phyloP scores from a whole-genome alignment of 2,797 vertebrate species.

The Morelia viridis region DNA sequence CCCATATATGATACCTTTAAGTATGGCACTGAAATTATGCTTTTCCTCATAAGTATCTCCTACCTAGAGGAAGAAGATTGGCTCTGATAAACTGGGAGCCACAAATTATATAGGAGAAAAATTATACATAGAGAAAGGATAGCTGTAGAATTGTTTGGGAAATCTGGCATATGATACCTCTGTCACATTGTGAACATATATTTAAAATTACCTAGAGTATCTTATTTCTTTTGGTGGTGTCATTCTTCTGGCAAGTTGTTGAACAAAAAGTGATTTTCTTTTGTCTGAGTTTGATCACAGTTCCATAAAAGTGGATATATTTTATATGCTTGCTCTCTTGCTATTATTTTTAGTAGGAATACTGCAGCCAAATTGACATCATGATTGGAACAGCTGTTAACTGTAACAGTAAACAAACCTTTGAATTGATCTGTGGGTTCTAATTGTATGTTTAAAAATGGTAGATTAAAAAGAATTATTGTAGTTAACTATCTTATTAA shows the following conservation, averaged over 20 bases:
- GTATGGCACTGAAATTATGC: not conserved
- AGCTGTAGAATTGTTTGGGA: not conserved
- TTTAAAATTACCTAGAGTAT: not conserved
- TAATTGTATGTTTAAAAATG: not conserved
- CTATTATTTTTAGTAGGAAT: not conserved
- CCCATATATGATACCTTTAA: not conserved
- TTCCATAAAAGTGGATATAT: not conserved
- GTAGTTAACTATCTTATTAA: not conserved
- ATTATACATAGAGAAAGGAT: not conserved
- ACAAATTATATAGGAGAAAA: not conserved
- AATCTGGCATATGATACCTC: not conserved
- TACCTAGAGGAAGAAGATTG: not conserved
- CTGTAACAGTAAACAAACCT: not conserved
- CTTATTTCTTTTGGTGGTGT: not conserved
- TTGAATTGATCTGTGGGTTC: not conserved
- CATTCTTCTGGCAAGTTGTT: not conserved
- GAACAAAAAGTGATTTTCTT: not conserved
- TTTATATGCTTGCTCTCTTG: not conserved
- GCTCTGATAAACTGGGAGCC: not conserved
- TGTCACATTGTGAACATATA: not conserved
- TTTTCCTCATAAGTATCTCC: not conserved
- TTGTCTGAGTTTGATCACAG: not conserved
- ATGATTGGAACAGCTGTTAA: constrained; percentile 3
- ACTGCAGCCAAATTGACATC: not conserved
- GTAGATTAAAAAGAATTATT: not conserved